Conservation (phyloP, 2,113 vertebrate species). For the Xenus cinereus region DNA sequence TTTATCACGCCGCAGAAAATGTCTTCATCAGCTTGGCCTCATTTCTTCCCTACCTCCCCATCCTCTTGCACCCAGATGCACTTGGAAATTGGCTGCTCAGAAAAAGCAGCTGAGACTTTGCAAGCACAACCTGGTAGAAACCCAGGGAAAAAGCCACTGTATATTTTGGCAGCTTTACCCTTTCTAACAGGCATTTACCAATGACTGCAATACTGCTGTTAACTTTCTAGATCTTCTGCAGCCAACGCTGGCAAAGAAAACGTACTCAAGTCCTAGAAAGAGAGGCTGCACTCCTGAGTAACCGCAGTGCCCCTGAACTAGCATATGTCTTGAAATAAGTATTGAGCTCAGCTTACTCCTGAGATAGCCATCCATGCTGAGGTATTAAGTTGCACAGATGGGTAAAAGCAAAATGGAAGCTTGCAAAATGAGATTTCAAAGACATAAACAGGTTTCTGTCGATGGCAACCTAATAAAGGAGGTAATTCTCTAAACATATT, state of each 20-base stretch:
- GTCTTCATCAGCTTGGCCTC: neutral
- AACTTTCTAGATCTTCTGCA: neutral
- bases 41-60: neutral
- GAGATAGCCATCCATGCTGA: neutral
- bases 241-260: neutral
- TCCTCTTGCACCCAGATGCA: neutral
- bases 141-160: neutral
- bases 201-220: neutral
- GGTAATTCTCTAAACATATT: conserved; percentile 66
- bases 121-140: neutral
- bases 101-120: neutral
- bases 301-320: neutral
- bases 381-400: conserved; percentile 18
- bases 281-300: neutral
- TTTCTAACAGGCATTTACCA: neutral
- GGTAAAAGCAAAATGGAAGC: conserved; percentile 38
- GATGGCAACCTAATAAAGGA: conserved; percentile 65
- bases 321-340: neutral
- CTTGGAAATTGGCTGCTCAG: neutral
- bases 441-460: conserved; percentile 51
- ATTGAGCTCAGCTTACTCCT: neutral
- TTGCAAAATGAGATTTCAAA: conserved; percentile 60
- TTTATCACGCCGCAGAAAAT: neutral
- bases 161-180: neutral
- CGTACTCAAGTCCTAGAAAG: neutral